Evolutionary conservation across 2,888 invertebrate species (phyloP), one percentile per base, ranked within the genome.

Genomic region (Polydrusus tereticollis): DNA sequence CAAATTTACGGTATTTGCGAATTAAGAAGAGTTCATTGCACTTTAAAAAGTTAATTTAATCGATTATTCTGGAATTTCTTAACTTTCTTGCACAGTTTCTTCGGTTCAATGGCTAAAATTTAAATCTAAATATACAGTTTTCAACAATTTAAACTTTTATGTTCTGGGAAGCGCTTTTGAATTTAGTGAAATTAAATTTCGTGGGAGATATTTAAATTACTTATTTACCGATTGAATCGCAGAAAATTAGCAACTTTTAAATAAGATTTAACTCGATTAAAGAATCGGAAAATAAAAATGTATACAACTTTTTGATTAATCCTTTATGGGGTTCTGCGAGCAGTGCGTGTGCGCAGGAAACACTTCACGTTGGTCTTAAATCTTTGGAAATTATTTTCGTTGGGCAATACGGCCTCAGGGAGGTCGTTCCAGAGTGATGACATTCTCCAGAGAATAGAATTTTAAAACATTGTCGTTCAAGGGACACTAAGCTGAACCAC

Each of bases 41-140:
- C 50, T 50, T 50, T 55, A 14, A 26, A 23, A 60, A 60, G 60
- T 60, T 60, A 60, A 60, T 45, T 60, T 16, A 43, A 41, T 60
- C 60, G 45, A 43, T 45, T 60, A 29, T 20, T 18, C 14, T 23
- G 16, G 12, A 20, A 60, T 60, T 43, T 23, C 18, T 45, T 26
- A 45, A 41, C 12, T 23, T 43, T 26, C 12, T 26, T 41, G 12
- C 38, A 23, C 64, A 23, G 14, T 55, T 63, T 55, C 38, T 38
- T 21, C 38, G 7, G 64, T 36, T 52, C 50, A 55, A 64, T 21
- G 20, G 36, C 20, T 64, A 36, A 41, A 64, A 64, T 52, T 64
- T 64, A 64, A 64, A 64, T 64, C 64, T 64, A 64, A 64, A 64
- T 64, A 64, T 14, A 36, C 50, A 29, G 38, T 47, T 64, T 60